Evolutionary conservation across 1,140 invertebrate genomes (phyloP), one percentile per base, ranked within the genome.

Genomic region (Zaprionus camerounensis): DNA sequence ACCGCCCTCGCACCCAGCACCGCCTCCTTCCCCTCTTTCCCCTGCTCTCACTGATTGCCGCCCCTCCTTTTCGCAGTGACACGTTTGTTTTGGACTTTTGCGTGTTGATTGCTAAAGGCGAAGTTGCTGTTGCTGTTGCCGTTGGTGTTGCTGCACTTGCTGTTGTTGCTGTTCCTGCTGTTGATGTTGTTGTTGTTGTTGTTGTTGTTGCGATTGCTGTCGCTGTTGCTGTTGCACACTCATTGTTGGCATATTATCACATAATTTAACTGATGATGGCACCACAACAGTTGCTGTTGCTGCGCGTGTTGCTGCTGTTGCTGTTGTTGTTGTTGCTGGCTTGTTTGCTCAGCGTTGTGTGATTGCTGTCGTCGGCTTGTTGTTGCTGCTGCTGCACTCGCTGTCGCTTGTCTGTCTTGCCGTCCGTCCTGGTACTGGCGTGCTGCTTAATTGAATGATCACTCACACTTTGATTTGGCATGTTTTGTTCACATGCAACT

Each of bases 221-320:
- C 63, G 71, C 44, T 71, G 70, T 65, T 76, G 76, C 56, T 87
- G 84, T 73, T 87, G 83, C 84, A 87, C 83, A 87, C 84, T 88
- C 84, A 88, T 88, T 88, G 84, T 90, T 88, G 84, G 84, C 84
- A 88, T 88, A 88, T 88, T 88, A 88, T 88, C 84, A 88, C 84
- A 88, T 88, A 90, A 88, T 88, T 88, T 88, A 90, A 88, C 84
- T 90, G 84, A 88, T 87, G 83, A 87, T 87, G 83, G 78, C 78
- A 87, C 80, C 65, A 71, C 71, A 71, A 51, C 70, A 76, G 71
- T 64, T 58, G 64, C 36, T 79, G 64, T 36, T 66, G 51, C 36
- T 66, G 38, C 26, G 7, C 15, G 55, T 56, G 68, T 17, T 17
- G 17, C 17, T 17, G 17, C 17, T 17, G 17, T 17, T 17, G 17